These are phyloP conservation scores for Thereva unica DNA, from an alignment of 2,888 invertebrate species.

Conservation along the genomic window DNA sequence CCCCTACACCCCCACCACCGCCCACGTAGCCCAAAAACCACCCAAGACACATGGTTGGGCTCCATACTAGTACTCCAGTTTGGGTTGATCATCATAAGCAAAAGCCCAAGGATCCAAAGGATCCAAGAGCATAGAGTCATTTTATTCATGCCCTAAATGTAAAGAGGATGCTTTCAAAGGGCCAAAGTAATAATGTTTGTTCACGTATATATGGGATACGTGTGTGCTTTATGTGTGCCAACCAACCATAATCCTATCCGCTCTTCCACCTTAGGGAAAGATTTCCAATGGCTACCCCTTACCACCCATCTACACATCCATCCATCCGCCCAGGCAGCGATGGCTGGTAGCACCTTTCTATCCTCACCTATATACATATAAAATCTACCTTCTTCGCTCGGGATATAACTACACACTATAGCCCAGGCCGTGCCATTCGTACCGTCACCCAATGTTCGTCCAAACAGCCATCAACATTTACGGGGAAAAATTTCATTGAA, in stretches of 20 bases:
- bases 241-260: conserved; percentile 31
- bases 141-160: conserved; percentile 25
- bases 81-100: not conserved
- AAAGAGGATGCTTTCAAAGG: conserved; percentile 24
- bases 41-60: too few species aligned
- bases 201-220: conserved; percentile 17
- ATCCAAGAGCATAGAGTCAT: conserved; percentile 20
- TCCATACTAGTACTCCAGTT: not conserved
- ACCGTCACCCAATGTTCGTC: too few species aligned
- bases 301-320: conserved; percentile 4
- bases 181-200: conserved; percentile 34
- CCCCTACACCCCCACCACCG: not conserved
- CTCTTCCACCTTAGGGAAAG: conserved; percentile 12
- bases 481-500: conserved; percentile 20
- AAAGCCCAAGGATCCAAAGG: conserved; percentile 10
- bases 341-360: too few species aligned
- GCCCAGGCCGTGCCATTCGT: not conserved
- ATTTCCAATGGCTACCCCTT: conserved; percentile 19
- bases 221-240: conserved; percentile 22
- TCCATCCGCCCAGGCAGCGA: not conserved
- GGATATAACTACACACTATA: not conserved
- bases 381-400: too few species aligned
- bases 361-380: too few species aligned
- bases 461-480: too few species aligned
- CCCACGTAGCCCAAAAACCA: too few species aligned